Evolutionary conservation across 2,797 vertebrate species (phyloP), one percentile per base, ranked within the genome.

Genomic region (Ptychadena robeensis): DNA sequence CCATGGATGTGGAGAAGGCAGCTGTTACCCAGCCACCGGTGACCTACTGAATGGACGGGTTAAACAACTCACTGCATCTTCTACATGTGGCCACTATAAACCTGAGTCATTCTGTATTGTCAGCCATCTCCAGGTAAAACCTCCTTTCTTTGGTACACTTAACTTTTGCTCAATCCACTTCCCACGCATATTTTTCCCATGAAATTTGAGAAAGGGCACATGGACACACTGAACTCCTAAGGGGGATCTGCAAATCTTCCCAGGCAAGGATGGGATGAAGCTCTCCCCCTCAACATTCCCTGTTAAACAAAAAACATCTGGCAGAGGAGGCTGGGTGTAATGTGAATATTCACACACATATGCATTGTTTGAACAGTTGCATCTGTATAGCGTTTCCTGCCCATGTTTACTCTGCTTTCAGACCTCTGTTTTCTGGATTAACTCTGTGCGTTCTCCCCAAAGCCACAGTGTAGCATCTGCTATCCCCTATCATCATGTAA

Each of bases 1-100:
- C 82, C 96, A 97, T 9, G 91, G 97, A 68, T 99, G 97, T 86
- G 97, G 96, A 0, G 95, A 98, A 89, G 97, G 97, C 30, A 99
- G 97, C 90, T 99, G 97, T 90, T 99, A 99, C 90, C 97, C 97
- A 0, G 97, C 96, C 87, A 99, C 97, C 0, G 97, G 97, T 34
- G 97, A 99, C 91, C 95, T 99, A 78, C 93, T 99, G 79, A 98
- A 98, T 85, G 97, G 97, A 64, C 91, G 97, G 76, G 92, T 96
- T 1, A 90, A 95, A 77, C 96, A 95, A 70, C 92, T 99, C 4
- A 93, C 89, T 0, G 94, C 96, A 87, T 96, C 94, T 69, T 98
- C 97, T 73, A 98, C 97, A 40, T 98, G 97, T 44, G 97, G 97
- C 37, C 81, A 93, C 48, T 87, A 88, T 4, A 93, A 89, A 30